Percentiles rank a stretch among this genome's conserved stretches.
Conservation (phyloP, 2,797 vertebrate species). For the Carapus acus region DNA sequence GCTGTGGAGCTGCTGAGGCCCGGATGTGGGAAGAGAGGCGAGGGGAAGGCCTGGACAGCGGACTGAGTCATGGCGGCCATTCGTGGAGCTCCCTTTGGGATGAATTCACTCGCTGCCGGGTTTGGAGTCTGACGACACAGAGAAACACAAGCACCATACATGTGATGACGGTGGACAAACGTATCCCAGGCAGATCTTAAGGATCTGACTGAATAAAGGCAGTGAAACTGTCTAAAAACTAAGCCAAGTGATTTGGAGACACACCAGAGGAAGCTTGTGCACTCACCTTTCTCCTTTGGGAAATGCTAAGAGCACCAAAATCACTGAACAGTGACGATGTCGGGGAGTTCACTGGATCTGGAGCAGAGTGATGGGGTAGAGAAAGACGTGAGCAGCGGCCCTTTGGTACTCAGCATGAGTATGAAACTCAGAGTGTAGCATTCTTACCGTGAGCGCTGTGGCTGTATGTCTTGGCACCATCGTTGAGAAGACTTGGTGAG, state of each 20-base stretch:
- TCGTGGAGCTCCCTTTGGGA: constrained; percentile 95
- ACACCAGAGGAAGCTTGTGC: background rate
- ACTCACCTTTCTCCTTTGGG: constrained; percentile 97
- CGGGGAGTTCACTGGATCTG: constrained; percentile 93
- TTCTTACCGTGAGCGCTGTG: constrained; percentile 87
- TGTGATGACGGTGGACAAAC: background rate
- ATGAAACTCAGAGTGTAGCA: background rate
- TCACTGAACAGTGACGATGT: constrained; percentile 96
- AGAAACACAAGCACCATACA: background rate
- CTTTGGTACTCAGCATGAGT: background rate
- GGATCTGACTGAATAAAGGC: too few species aligned
- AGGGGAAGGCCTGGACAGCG: constrained; percentile 89
- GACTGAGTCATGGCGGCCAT: constrained; percentile 91
- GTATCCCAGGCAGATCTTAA: background rate
- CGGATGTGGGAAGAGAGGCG: constrained; percentile 91
- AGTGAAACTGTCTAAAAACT: background rate
- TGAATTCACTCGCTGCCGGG: constrained; percentile 95
- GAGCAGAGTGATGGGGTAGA: constrained; percentile 36
- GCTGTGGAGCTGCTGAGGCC: constrained; percentile 84
- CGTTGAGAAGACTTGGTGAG: constrained; percentile 95
- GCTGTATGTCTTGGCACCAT: constrained; percentile 97
- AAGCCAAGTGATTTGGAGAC: background rate
- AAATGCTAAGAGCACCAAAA: constrained; percentile 95
- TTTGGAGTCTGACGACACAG: constrained; percentile 83
- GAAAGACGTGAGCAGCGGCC: background rate